Base-by-base conservation (phyloP, 1,140 invertebrate species). In the Drosophila simulans region DNA sequence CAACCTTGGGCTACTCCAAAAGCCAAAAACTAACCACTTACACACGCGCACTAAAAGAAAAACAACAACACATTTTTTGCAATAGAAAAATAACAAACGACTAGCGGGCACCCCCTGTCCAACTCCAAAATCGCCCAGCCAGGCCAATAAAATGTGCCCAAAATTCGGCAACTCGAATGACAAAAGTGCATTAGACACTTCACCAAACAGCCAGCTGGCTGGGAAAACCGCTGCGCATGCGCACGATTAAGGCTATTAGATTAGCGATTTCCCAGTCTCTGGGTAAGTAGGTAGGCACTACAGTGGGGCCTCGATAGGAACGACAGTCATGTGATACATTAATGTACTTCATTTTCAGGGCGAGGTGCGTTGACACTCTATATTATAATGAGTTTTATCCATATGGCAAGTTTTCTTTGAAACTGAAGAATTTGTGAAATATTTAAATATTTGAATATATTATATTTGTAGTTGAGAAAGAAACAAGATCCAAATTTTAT, bases 1-100 rank as follows among this genome's bases (percentile, higher is more conserved):
- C 66, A 86, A 89, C 84, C 84, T 88, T 88, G 84, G 82, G 84
- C 84, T 88, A 85, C 80, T 85, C 80, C 59, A 72, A 72, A 69
- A 76, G 60, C 64, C 62, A 25, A 72, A 79, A 71, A 74, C 53
- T 63, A 68, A 65, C 37, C 64, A 46, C 62, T 20, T 40, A 39
- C 48, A 56, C 51, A 60, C 42, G 25, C 60, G 40, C 40, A 53
- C 22, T 15, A 52, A 56, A 37, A 17, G 17, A 17, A 22, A 22
- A 22, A 22, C 20, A 22, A 22, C 20, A 22, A 51, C 15, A n/a
- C 35, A 31, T 52, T 54, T 68, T 55, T 68, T 69, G 49, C 35
- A 69, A 69, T 55, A 57, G 66, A 66, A 59, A 73, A 70, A 59
- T 27, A 64, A 63, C 55, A 49, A 25, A 75, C 63, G 55, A 65